A percentile compares a stretch with the other conserved stretches of the same genome.
phyloP scores from a whole-genome alignment of 1,140 invertebrate species.

The Papilio polytes region DNA sequence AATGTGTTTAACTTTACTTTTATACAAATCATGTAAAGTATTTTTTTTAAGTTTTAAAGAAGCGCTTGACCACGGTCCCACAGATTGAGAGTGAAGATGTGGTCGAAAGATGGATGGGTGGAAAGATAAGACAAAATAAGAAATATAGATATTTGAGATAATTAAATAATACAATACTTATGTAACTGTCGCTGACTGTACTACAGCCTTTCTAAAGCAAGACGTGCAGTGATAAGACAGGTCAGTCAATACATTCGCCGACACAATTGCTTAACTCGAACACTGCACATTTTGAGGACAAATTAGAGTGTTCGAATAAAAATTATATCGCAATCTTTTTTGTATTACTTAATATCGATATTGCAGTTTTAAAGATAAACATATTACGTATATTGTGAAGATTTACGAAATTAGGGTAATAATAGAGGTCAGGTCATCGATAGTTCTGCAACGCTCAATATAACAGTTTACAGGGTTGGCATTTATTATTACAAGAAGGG shows the following conservation, averaged over 20 bases:
- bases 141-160: no score
- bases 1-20: no score
- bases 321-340: not conserved
- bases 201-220: constrained; percentile 15
- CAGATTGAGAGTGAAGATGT: no score
- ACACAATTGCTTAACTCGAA: constrained; percentile 29
- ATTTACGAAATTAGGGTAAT: constrained; percentile 15
- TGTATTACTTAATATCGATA: constrained; percentile 15
- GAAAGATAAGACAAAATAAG: no score
- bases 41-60: no score
- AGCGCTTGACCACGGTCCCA: no score
- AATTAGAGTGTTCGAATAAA: constrained; percentile 27
- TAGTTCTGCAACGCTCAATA: not conserved
- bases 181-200: not conserved
- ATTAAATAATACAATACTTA: not conserved
- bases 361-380: not conserved
- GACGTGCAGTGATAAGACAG: constrained; percentile 31
- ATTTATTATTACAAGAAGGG: no score
- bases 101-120: no score
- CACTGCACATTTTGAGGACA: constrained; percentile 32
- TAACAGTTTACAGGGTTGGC: no score
- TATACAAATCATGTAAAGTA: no score
- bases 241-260: constrained; percentile 24
- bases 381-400: not conserved
- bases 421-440: not conserved